phyloP scores from a whole-genome alignment of 2,888 invertebrate genomes.

The Pardosa pseudoannulata region DNA sequence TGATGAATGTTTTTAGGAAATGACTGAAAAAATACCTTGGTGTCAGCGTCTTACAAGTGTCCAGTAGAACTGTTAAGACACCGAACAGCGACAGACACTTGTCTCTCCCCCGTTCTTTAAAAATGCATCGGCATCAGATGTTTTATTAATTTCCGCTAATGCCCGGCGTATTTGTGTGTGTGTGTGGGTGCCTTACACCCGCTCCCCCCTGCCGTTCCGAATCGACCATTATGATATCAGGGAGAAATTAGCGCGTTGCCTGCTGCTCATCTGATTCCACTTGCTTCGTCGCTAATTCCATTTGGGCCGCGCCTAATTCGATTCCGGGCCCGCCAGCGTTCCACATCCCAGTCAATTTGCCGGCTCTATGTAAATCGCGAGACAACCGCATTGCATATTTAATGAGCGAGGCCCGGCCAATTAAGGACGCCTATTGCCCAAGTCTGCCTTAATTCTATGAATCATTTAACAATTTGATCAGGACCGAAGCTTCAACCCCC shows the following conservation, averaged over 20 bases:
- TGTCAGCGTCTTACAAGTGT: no score
- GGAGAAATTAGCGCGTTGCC: constrained; percentile 45
- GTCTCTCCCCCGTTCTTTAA: no score
- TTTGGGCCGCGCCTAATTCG: constrained; percentile 58
- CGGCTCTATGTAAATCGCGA: constrained; percentile 65
- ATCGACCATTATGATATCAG: constrained; percentile 61
- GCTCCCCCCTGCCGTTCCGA: neutral
- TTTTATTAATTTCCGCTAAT: constrained; percentile 9
- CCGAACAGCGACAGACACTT: no score
- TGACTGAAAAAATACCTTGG: no score
- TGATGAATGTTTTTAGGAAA: no score
- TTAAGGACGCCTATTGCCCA: constrained; percentile 51
- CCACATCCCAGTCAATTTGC: constrained; percentile 11
- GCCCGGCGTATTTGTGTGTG: neutral
- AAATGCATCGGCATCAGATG: neutral
- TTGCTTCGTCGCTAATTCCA: constrained; percentile 60
- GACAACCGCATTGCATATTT: constrained; percentile 69
- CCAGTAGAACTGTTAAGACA: no score
- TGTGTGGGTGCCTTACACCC: no score
- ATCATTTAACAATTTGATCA: constrained; percentile 72
- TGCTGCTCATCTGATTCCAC: constrained; percentile 68
- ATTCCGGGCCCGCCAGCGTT: constrained; percentile 24
- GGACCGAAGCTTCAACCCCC: neutral
- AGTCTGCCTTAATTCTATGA: constrained; percentile 61
- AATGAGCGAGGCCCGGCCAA: constrained; percentile 59